These are phyloP conservation scores for Casuarius casuarius DNA, from an alignment of 2,113 vertebrate species.

Conservation along the genomic window DNA sequence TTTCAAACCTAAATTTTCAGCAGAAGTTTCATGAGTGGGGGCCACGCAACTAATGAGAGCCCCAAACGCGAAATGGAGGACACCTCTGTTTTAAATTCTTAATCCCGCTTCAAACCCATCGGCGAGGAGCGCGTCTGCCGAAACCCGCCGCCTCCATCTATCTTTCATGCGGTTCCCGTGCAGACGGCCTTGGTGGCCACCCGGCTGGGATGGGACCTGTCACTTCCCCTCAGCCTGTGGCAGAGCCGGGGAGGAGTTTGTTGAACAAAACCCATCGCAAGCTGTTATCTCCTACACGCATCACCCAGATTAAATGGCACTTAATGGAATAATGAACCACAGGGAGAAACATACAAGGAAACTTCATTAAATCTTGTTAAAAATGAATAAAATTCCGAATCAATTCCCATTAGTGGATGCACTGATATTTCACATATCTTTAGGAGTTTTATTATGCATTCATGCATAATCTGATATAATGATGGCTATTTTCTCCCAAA, in stretches of 20 bases:
- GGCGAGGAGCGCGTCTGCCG: not conserved
- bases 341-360: slow-evolving; percentile 72
- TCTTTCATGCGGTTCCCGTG: slow-evolving; percentile 14
- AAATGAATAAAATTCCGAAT: slow-evolving; percentile 81
- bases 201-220: not conserved
- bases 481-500: slow-evolving; percentile 31
- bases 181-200: not conserved
- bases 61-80: not conserved
- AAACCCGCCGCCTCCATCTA: slow-evolving; percentile 53
- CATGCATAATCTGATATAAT: slow-evolving; percentile 49
- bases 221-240: not conserved
- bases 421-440: slow-evolving; percentile 58
- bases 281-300: slow-evolving; percentile 43
- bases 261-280: slow-evolving; percentile 23
- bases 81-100: slow-evolving; percentile 49
- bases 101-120: slow-evolving; percentile 31
- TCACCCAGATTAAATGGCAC: slow-evolving; percentile 63
- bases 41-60: not conserved
- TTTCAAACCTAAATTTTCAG: not conserved
- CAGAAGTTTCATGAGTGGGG: not conserved
- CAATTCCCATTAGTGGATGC: slow-evolving; percentile 76
- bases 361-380: slow-evolving; percentile 81
- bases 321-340: slow-evolving; percentile 76
- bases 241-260: not conserved
- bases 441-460: slow-evolving; percentile 75